Evolutionary conservation across 2,888 invertebrate genomes (phyloP), one percentile per base, ranked within the genome.

Genomic region (Aleiodes testaceus): DNA sequence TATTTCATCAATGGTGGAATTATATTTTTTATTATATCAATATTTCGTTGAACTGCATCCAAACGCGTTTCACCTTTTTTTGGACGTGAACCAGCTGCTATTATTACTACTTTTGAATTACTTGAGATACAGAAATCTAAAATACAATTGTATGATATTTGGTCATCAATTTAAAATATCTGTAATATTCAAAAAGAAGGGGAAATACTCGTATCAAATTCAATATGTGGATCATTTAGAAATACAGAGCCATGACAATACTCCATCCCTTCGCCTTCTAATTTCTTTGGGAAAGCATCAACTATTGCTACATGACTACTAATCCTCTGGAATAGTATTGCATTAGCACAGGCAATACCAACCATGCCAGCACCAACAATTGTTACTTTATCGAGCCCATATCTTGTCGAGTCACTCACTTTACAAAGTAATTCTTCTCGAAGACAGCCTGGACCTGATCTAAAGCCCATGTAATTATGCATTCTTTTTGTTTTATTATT

Each of bases 341-440:
- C 88, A 81, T 90, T 91, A 53, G 90, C 90, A 79, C 90, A 88
- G 0, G 92, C 90, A 88, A 92, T 90, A 59, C 92, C 92, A 72
- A 92, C 92, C 81, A 89, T 89, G 44, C 92, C 92, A 14, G 90
- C 89, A 4, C 92, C 92, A n/a, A 93, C 91, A 66, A 92, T 86
- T 42, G 91, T 90, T 69, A 92, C 88, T 85, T 91, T 92, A 78
- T 86, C 87, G 72, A 82, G 80, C 22, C 86, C 85, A 72, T 84
- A 84, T 72, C 79, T 79, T 26, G 82, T 80, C 5, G 86, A 84
- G 14, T 85, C 85, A 6, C 84, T 76, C 22, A 87, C 81, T 74
- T 85, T 80, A 78, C 83, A 82, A 68, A 85, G 61, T 36, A 86
- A 77, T 50, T 85, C 84, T 47, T 82, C 80, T n/a, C 81, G 80